Base-by-base conservation (phyloP, 2,797 vertebrate genomes). In the Enteromius mattozi region DNA sequence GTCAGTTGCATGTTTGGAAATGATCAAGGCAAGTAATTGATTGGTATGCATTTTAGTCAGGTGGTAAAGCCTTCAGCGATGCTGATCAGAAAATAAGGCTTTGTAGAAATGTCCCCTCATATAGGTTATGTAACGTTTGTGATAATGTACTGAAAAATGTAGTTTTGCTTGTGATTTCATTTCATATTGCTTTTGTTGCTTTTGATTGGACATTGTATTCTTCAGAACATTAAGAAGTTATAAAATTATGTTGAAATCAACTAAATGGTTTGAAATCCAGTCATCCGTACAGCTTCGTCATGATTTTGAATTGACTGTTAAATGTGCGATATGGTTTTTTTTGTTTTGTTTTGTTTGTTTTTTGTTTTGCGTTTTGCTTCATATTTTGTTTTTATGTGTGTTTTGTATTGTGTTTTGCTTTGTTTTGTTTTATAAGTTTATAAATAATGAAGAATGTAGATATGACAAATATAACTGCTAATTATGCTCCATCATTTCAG, bases 401-500 rank as follows among this genome's bases (percentile, higher is more conserved):
- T 42, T 40, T 40, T 40, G 4, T 35, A 4, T n/a, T n/a, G n/a
- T 35, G 49, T 51, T 17, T 19, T 54, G 49, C 1, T 56, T n/a
- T 54, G 16, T 1, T 49, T 21, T 10, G 54, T n/a, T 10, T n/a
- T n/a, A 9, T 9, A 19, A 33, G 7, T 27, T n/a, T 17, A 19
- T 40, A 40, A 40, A 77, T 59, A 61, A 59, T 54, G 47, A 37
- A 69, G 7, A 45, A 37, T 80, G n/a, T 80, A 65, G 13, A 56
- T 27, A 16, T 72, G 0, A 71, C 3, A 37, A 66, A 65, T 7
- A 3, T 40, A 40, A 68, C 33, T 6, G 10, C 24, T 56, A 45
- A 33, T 56, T 54, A 24, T 35, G 49, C 9, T 65, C 5, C 40
- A 63, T 84, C 66, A 87, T 49, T 90, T 35, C 91, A 99, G 98